Evolutionary conservation across 2,888 invertebrate species (phyloP).

Genomic region (Trichogramma dendrolimi): DNA sequence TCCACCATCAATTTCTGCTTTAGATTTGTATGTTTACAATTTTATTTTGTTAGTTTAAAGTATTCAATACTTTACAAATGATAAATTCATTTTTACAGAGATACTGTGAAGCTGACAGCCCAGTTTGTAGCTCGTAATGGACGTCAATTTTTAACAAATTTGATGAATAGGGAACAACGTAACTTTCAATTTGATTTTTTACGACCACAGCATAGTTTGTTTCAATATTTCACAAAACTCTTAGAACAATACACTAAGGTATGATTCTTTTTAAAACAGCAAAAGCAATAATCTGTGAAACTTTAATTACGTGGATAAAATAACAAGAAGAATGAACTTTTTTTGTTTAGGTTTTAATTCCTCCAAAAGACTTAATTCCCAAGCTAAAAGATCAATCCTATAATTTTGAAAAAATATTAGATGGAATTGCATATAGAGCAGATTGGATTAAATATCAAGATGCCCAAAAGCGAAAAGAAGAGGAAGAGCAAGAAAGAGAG

Average conservation of each 20-base stretch:
- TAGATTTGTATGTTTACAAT: conserved; percentile 73
- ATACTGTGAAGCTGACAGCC: conserved; percentile 95
- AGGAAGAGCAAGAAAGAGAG: conserved; percentile 92
- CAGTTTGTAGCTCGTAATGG: conserved; percentile 99
- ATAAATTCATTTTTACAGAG: conserved; percentile 57
- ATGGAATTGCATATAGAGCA: conserved; percentile 89
- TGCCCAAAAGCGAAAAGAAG: conserved; percentile 85
- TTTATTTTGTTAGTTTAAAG: conserved; percentile 5
- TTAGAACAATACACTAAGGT: conserved; percentile 98
- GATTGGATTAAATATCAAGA: conserved; percentile 97
- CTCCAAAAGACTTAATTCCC: conserved; percentile 83
- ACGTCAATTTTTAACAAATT: conserved; percentile 91
- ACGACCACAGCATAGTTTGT: conserved; percentile 95
- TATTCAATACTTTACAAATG: conserved; percentile 18
- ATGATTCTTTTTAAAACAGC: conserved; percentile 11
- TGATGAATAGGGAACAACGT: conserved; percentile 97
- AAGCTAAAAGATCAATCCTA: conserved; percentile 75
- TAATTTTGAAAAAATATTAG: conserved; percentile 65
- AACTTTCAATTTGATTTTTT: conserved; percentile 99
- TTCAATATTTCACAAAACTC: conserved; percentile 96
- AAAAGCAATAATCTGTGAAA: neutral
- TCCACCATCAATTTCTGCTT: conserved; percentile 95
- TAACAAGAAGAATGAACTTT: neutral
- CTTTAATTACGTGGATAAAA: neutral
- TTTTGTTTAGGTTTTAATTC: conserved; percentile 69